Evolutionary conservation across 2,113 vertebrate species (phyloP).

Genomic region (Hiodon alosoides): DNA sequence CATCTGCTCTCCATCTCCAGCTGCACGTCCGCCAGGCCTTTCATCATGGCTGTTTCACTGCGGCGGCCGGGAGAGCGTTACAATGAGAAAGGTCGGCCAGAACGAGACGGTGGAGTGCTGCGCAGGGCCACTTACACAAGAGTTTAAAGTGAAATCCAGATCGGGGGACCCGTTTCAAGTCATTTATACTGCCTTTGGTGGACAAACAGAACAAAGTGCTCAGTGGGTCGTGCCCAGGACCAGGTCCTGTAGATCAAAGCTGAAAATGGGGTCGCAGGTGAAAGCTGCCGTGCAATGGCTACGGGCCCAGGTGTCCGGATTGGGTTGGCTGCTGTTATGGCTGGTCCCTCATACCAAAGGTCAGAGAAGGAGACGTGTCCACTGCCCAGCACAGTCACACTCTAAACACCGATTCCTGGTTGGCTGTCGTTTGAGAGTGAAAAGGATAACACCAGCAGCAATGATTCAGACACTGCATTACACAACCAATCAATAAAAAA

Average conservation of each 20-base stretch:
- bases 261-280: neutral
- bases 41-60: neutral
- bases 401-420: no score
- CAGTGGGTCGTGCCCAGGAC: neutral
- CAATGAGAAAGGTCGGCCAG: neutral
- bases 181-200: neutral
- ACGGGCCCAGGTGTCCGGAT: no score
- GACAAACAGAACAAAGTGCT: neutral
- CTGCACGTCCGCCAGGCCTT: neutral
- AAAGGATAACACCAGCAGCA: no score
- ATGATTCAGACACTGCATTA: no score
- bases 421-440: no score
- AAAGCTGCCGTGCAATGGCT: neutral
- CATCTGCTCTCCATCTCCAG: neutral
- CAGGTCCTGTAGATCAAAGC: neutral
- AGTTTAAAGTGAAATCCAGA: neutral
- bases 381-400: no score
- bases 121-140: neutral
- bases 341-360: no score
- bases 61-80: neutral
- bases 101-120: neutral
- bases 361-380: no score
- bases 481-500: no score
- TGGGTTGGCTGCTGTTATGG: no score
- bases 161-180: neutral